Evolutionary conservation across 2,888 invertebrate genomes (phyloP).

Genomic region (Polydesmus complanatus): DNA sequence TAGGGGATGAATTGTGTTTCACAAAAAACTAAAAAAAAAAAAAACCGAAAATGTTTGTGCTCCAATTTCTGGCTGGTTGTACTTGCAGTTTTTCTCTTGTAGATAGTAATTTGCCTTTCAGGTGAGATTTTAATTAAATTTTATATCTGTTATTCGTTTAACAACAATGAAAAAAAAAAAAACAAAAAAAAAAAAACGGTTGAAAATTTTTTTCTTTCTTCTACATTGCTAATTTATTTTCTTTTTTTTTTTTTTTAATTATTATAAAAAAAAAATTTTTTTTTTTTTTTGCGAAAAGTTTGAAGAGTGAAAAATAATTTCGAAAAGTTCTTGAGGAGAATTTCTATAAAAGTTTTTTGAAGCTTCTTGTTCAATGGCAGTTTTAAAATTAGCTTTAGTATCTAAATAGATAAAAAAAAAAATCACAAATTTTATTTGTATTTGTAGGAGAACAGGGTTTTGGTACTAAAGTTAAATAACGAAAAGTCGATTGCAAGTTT

Average conservation of each 20-base stretch:
- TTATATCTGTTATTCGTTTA: slow-evolving; percentile 12
- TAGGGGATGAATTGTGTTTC: too few species aligned
- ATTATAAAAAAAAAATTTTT: not conserved
- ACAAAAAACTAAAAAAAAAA: not conserved
- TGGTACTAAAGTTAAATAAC: too few species aligned
- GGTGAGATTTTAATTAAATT: slow-evolving; percentile 15
- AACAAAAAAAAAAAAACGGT: not conserved
- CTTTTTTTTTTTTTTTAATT: not conserved
- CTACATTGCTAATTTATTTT: not conserved
- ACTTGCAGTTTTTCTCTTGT: slow-evolving; percentile 13
- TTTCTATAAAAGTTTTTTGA: too few species aligned
- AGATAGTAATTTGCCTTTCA: slow-evolving; percentile 11
- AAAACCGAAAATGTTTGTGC: slow-evolving; percentile 3
- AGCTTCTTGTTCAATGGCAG: too few species aligned
- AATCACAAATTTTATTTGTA: too few species aligned
- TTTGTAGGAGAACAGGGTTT: too few species aligned
- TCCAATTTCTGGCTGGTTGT: slow-evolving; percentile 14
- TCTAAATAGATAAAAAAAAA: too few species aligned
- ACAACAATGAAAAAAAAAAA: not conserved
- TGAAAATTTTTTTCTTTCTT: not conserved
- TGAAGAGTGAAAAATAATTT: too few species aligned
- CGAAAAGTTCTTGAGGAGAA: too few species aligned
- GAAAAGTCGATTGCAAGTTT: too few species aligned
- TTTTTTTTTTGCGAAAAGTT: not conserved
- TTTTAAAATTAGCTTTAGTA: too few species aligned